Evolutionary conservation across 2,797 vertebrate genomes (phyloP), one percentile per base, ranked within the genome.

Genomic region (Rallus crepitans): DNA sequence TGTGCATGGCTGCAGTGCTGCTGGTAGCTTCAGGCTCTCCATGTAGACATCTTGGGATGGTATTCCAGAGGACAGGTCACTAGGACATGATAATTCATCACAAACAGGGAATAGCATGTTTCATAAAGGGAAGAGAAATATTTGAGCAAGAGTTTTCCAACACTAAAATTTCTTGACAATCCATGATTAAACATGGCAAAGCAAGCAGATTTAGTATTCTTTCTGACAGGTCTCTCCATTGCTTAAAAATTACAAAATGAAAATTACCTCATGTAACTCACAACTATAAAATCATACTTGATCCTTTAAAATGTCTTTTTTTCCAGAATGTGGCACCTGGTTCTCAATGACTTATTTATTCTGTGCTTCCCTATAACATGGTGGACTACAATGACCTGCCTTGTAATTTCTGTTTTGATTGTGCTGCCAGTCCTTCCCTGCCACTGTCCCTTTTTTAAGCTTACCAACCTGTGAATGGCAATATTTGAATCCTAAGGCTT

Each of bases 401-500:
- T 52, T 89, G 82, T 70, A 82, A 59, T 76, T 84, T 93, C 75
- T 88, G 52, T 39, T 90, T 77, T 80, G 60, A 18, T 40, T 60
- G 31, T 83, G 39, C 18, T 88, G 35, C 28, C 63, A 47, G 45
- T 82, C 47, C 31, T 90, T 86, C 60, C 28, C 33, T 2, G 0
- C n/a, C 33, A 40, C 11, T 66, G 30, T 69, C 25, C 2, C 28
- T 39, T 90, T 70, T 85, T 18, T 35, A 50, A 45, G 42, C 68
- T 89, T 71, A 72, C 45, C 77, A 79, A 73, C 56, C 59, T 86
- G 48, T 39, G 33, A 92, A 73, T 0, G 1, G n/a, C 53, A 96
- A 60, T 55, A 68, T 73, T 88, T 89, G 87, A 84, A 83, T 91
- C 72, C 48, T 81, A 79, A 87, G 23, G 77, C 35, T 89, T 66